Percentiles rank a stretch among this genome's conserved stretches.
phyloP scores from a whole-genome alignment of 2,113 vertebrate genomes.

The Salminus brasiliensis region DNA sequence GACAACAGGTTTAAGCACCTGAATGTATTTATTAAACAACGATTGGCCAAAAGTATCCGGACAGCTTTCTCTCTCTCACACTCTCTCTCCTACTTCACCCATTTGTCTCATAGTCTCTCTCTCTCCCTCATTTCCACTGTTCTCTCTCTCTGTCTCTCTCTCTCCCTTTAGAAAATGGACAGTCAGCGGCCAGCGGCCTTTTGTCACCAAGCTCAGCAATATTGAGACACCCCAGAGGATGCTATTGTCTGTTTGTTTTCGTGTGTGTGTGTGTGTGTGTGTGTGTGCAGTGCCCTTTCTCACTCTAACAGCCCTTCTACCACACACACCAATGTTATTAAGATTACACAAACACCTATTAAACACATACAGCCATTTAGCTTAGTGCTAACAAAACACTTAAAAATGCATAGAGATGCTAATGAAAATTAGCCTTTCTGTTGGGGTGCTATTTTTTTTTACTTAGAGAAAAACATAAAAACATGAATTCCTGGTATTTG shows the following conservation, averaged over 20 bases:
- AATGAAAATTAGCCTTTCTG: too few species aligned
- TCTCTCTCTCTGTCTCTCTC: conserved; percentile 30
- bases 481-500: too few species aligned
- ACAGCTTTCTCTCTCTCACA: conserved; percentile 3
- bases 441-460: too few species aligned
- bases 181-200: conserved; percentile 59
- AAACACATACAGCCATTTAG: neutral
- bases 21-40: neutral
- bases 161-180: conserved; percentile 51
- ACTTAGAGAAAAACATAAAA: too few species aligned
- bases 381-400: too few species aligned
- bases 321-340: neutral
- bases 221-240: conserved; percentile 55
- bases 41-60: neutral
- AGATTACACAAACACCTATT: neutral
- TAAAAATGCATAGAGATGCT: too few species aligned
- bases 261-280: too few species aligned
- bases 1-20: neutral
- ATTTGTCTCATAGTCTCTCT: conserved; percentile 36
- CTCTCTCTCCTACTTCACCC: neutral
- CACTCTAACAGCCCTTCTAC: conserved; percentile 45
- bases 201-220: conserved; percentile 69
- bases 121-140: conserved; percentile 48
- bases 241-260: conserved; percentile 5
- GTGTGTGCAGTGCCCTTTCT: conserved; percentile 31